These are phyloP conservation scores for Plecturocebus donacophilus DNA, from an alignment of 2,113 vertebrate species.

Conservation along the genomic window DNA sequence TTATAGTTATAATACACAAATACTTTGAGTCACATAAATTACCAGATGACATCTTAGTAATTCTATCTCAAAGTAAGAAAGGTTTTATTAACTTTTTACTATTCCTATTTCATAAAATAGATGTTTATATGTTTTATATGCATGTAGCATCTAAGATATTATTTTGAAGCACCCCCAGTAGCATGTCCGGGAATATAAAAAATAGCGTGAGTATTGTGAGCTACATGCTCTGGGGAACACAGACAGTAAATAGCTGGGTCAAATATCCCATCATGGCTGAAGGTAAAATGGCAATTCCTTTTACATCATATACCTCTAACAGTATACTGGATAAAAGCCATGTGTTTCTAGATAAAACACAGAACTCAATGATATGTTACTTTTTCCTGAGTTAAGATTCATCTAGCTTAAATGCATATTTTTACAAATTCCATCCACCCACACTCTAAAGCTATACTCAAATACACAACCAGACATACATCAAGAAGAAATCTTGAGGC, in stretches of 20 bases:
- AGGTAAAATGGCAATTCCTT: background rate
- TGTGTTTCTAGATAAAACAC: slow-evolving; percentile 1
- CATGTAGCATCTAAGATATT: background rate
- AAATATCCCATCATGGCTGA: background rate
- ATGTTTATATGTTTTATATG: background rate
- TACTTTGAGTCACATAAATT: background rate
- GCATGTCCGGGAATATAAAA: background rate
- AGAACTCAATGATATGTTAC: background rate
- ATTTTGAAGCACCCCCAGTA: background rate
- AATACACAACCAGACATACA: slow-evolving; percentile 2
- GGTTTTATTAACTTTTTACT: background rate
- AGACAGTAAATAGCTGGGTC: background rate
- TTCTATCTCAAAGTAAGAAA: background rate
- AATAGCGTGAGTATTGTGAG: background rate
- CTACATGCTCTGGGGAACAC: background rate
- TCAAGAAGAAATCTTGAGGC: background rate
- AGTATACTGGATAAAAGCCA: background rate
- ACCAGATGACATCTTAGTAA: background rate
- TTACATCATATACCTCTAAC: background rate
- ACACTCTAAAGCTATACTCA: background rate
- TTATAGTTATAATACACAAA: background rate
- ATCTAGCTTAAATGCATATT: background rate
- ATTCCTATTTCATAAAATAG: background rate
- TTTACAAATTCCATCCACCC: background rate
- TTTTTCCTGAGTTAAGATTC: background rate